Evolutionary conservation across 2,113 vertebrate genomes (phyloP), one percentile per base, ranked within the genome.

Genomic region (Bombycilla garrulus): DNA sequence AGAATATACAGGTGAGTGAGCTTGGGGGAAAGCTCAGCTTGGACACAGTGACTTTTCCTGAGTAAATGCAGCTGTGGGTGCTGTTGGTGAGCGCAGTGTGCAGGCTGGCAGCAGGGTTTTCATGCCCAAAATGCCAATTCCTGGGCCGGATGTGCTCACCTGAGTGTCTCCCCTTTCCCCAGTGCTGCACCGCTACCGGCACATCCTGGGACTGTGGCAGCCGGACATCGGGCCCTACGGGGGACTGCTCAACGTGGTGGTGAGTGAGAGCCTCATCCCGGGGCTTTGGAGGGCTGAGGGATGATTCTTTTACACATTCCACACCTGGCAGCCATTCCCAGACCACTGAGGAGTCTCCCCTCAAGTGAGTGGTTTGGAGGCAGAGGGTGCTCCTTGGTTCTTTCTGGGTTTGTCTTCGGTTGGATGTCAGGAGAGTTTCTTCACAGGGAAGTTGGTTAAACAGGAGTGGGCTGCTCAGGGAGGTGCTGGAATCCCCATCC

Each of bases 211-310:
- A 0, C 61, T 99, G n/a, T 99, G 99, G 99, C 99, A 99, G 97
- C 99, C 99, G 3, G 99, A 99, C 94, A 99, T 99, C 2, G 99
- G 99, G 67, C 99, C 99, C 3, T 99, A 99, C 1, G 99, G 99
- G 64, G 99, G 99, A 93, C 98, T 99, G 90, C 98, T 99, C n/a
- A 99, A 99, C 4, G 99, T 99, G 84, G 99, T 99, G 98, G 99
- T 99, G 97, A 98, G 99, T 98, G 56, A 71, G 33, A 14, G 25
- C 44, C 36, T 88, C 36, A 0, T 10, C 7, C 79, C 4, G 3
- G n/a, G 24, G 2, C 31, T 70, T 9, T 4, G 29, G 0, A 24
- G 42, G 29, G 0, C 28, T 36, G 0, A 3, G 1, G 11, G 21
- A 1, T 18, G 24, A 0, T 2, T 28, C 20, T 4, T 23, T 4